Base-by-base conservation (phyloP, 2,888 invertebrate genomes). In the Apamea monoglypha region DNA sequence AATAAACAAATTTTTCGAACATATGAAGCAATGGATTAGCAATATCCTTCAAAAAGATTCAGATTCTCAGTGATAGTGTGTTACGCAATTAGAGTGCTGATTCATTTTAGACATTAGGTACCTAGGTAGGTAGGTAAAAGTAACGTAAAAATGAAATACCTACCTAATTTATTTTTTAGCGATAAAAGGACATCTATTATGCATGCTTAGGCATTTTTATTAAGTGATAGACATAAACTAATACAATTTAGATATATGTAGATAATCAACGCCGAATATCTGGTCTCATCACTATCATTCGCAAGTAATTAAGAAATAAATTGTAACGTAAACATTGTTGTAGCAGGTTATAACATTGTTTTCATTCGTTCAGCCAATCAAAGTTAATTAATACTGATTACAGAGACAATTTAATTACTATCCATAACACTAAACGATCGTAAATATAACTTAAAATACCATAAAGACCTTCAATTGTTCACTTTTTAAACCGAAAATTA, bases 151-250 rank as follows among this genome's bases (percentile, higher is more conserved):
- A 56, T 56, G 3, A 56, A 56, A 56, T 56, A 25, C 21, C 53
- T 53, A 25, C 53, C 25, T 53, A 68, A 47, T 40, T 56, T 47
- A 6, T 47, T 64, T 64, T 44, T 32, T n/a, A 47, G 32, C 8
- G 32, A n/a, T 21, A 21, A 4, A 47, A 2, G n/a, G 18, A 12
- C 29, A 63, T 81, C 36, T 44, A 50, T 83, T 75, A 32, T 56
- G 1, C 16, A 29, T 0, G 25, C n/a, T 14, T n/a, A n/a, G 18
- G 12, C 32, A n/a, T 76, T 66, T 4, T 59, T 69, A 67, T 44
- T 44, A 84, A 44, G 53, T 36, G 18, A 67, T 80, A 36, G 50
- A 84, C 44, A 29, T 84, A 61, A 71, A 80, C 50, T 36, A 71
- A 79, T 53, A 36, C 25, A 50, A 61, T 68, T 53, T 61, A n/a